Evolutionary conservation across 2,113 vertebrate genomes (phyloP).

Genomic region (Cairina moschata): DNA sequence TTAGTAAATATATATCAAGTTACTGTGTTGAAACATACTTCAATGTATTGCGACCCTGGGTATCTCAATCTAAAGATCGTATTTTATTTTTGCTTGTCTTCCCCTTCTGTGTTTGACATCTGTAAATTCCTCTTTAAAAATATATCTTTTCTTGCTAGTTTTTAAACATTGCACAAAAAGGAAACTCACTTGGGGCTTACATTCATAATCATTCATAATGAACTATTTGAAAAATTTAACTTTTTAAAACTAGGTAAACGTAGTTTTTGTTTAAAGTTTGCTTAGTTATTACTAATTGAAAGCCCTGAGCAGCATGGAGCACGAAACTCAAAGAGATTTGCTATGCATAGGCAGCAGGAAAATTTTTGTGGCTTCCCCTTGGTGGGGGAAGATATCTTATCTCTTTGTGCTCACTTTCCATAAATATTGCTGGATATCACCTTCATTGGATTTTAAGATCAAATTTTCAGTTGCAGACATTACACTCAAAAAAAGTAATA

Average conservation of each 20-base stretch:
- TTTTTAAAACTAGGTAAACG: not conserved
- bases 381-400: not conserved
- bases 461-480: not conserved
- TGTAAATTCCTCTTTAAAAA: not conserved
- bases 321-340: not conserved
- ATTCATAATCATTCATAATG: not conserved
- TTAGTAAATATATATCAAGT: slow-evolving; percentile 81
- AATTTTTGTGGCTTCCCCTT: not conserved
- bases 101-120: not conserved
- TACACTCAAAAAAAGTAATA: not conserved
- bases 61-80: slow-evolving; percentile 69
- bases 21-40: slow-evolving; percentile 70
- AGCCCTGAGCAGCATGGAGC: not conserved
- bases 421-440: not conserved
- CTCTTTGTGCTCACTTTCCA: not conserved
- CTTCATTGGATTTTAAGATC: not conserved
- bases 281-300: not conserved
- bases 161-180: not conserved
- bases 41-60: slow-evolving; percentile 51
- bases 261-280: not conserved
- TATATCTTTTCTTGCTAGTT: slow-evolving; percentile 10
- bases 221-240: not conserved
- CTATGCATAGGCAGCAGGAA: not conserved
- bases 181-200: not conserved
- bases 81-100: slow-evolving; percentile 49